phyloP scores from a whole-genome alignment of 2,797 vertebrate species.

The Myiothlypis coronata region DNA sequence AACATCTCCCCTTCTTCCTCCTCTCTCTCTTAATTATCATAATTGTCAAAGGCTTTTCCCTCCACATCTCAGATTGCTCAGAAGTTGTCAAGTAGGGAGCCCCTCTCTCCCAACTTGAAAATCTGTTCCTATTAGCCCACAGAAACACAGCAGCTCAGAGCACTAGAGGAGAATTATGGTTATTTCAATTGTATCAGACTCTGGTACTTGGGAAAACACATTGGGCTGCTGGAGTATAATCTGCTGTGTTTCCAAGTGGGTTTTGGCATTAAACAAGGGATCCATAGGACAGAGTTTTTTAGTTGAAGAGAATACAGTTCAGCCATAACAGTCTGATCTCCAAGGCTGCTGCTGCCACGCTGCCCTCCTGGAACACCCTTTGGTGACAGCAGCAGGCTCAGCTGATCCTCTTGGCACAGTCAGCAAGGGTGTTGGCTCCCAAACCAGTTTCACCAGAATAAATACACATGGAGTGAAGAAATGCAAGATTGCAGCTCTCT shows the following conservation, averaged over 20 bases:
- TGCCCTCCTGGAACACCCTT: background rate
- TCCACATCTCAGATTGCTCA: background rate
- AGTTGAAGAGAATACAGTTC: background rate
- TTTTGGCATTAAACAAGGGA: background rate
- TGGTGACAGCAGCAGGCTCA: background rate
- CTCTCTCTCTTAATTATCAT: background rate
- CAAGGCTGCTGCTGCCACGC: background rate
- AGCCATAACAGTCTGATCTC: background rate
- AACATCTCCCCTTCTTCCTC: background rate
- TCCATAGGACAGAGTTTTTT: background rate
- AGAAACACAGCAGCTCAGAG: background rate
- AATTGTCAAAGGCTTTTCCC: background rate
- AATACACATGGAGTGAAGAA: background rate
- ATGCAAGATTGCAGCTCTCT: background rate
- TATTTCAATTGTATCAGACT: background rate
- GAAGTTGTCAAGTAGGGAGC: background rate
- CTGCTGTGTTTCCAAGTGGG: background rate
- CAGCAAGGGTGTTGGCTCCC: conserved; percentile 14
- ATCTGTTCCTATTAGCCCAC: background rate
- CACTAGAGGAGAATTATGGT: background rate
- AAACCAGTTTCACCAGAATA: background rate
- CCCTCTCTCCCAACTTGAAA: background rate
- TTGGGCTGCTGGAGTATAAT: background rate
- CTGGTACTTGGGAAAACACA: background rate
- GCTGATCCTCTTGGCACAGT: background rate